phyloP scores from a whole-genome alignment of 1,140 invertebrate species.

The Eueides isabella region DNA sequence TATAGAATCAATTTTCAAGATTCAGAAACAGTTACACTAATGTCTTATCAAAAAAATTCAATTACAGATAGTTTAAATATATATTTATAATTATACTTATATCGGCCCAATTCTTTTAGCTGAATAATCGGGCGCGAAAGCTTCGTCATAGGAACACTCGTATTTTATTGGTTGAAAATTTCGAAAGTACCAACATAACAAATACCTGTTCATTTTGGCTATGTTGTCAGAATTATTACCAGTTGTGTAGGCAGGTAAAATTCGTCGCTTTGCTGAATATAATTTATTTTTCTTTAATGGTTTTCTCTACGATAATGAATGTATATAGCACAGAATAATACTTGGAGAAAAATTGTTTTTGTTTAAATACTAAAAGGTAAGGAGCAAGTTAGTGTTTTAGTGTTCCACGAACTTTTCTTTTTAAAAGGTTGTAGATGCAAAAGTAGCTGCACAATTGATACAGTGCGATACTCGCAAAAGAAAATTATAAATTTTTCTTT shows the following conservation, averaged over 20 bases:
- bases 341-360: conserved; percentile 50
- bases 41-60: conserved; percentile 16
- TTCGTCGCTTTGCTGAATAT: conserved; percentile 73
- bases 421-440: conserved; percentile 78
- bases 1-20: neutral
- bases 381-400: conserved; percentile 57
- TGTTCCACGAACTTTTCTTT: conserved; percentile 78
- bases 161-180: conserved; percentile 63
- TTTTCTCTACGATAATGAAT: conserved; percentile 63
- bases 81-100: conserved; percentile 30
- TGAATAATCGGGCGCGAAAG: conserved; percentile 78
- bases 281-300: conserved; percentile 78
- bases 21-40: neutral
- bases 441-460: conserved; percentile 80
- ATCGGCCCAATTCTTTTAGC: conserved; percentile 55
- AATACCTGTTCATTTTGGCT: conserved; percentile 64
- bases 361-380: conserved; percentile 56
- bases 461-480: conserved; percentile 76
- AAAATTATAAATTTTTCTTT: conserved; percentile 63
- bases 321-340: conserved; percentile 56
- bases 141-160: conserved; percentile 65
- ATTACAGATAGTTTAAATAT: conserved; percentile 27
- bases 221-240: conserved; percentile 80
- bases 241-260: conserved; percentile 80
- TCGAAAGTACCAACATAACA: conserved; percentile 72